These are phyloP conservation scores for Rotaria socialis DNA, from an alignment of 2,888 invertebrate genomes.

Conservation along the genomic window DNA sequence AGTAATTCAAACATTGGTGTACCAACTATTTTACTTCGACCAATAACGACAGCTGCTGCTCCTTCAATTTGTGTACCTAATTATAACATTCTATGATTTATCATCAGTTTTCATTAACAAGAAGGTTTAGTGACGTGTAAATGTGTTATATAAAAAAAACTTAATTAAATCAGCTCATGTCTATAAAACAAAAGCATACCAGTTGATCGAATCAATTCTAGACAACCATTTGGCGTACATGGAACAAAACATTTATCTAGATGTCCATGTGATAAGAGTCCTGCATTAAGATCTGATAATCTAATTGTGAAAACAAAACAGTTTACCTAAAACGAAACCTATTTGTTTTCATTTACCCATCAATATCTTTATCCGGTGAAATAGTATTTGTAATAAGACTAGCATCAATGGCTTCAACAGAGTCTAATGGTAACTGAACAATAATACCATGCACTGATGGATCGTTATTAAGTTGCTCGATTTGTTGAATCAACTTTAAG, in stretches of 20 bases:
- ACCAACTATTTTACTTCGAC: slow-evolving; percentile 94
- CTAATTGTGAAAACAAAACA: slow-evolving; percentile 59
- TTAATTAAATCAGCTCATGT: too few relatives aligned
- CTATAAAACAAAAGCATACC: slow-evolving; percentile 51
- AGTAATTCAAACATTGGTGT: slow-evolving; percentile 87
- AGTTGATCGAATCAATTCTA: slow-evolving; percentile 78
- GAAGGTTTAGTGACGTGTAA: too few relatives aligned
- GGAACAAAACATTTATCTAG: slow-evolving; percentile 76
- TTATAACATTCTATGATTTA: neutral
- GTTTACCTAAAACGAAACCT: too few relatives aligned
- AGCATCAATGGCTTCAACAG: slow-evolving; percentile 74
- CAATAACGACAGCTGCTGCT: slow-evolving; percentile 82
- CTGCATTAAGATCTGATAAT: slow-evolving; percentile 85
- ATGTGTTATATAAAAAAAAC: too few relatives aligned
- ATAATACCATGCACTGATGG: slow-evolving; percentile 84
- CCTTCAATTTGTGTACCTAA: slow-evolving; percentile 71
- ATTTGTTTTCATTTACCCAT: slow-evolving; percentile 68
- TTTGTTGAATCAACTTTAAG: slow-evolving; percentile 64
- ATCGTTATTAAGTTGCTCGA: slow-evolving; percentile 76
- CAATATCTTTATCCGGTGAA: slow-evolving; percentile 83
- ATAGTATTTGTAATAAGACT: slow-evolving; percentile 70
- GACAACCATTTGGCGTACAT: slow-evolving; percentile 90
- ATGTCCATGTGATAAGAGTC: slow-evolving; percentile 82
- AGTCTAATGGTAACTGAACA: slow-evolving; percentile 73
- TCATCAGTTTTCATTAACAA: neutral